Evolutionary conservation across 2,113 vertebrate species (phyloP).

Genomic region (Desmodus rotundus): DNA sequence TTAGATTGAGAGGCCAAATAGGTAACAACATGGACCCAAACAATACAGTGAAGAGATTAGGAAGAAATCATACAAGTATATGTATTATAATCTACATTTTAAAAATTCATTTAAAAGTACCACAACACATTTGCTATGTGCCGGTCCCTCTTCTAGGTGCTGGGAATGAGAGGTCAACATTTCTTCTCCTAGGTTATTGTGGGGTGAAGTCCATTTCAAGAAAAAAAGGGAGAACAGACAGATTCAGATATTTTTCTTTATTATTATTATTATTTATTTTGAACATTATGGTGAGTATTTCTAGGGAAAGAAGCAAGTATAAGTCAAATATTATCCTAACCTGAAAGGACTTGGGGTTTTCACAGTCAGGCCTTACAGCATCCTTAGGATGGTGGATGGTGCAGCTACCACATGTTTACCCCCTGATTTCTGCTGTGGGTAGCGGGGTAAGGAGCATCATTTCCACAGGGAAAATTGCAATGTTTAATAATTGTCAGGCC

Average conservation of each 20-base stretch:
- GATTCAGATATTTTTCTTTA: not conserved
- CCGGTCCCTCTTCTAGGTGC: not conserved
- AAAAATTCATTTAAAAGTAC: not conserved
- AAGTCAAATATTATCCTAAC: not conserved
- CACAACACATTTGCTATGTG: not conserved
- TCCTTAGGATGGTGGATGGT: not conserved
- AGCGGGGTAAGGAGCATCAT: no score
- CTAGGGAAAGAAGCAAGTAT: not conserved
- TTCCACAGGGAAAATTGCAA: not conserved
- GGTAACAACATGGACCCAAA: not conserved
- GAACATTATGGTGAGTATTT: not conserved
- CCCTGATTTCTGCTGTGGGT: not conserved
- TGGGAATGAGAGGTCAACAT: not conserved
- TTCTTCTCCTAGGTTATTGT: not conserved
- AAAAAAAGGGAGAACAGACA: not conserved
- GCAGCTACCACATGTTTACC: not conserved
- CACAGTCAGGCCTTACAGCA: not conserved
- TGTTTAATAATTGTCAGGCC: not conserved
- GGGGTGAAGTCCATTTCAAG: not conserved
- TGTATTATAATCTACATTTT: not conserved
- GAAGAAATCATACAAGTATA: not conserved
- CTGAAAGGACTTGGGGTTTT: not conserved
- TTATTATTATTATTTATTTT: not conserved
- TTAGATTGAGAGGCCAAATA: not conserved
- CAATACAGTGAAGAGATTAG: not conserved